These are phyloP conservation scores for Drosophila merina DNA, from an alignment of 2,888 invertebrate genomes.

Conservation along the genomic window DNA sequence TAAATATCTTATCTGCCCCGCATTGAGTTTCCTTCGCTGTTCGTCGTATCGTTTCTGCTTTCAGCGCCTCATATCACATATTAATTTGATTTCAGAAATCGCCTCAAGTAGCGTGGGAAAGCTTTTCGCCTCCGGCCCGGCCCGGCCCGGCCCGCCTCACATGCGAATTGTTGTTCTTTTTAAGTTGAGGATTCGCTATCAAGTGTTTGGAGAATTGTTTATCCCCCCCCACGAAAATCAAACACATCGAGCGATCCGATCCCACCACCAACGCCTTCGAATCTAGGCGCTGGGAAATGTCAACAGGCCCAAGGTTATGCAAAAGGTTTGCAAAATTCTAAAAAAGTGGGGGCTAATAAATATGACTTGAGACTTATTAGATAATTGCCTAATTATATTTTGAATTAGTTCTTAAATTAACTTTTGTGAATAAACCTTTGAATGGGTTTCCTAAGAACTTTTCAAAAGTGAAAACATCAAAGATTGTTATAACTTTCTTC, in stretches of 20 bases:
- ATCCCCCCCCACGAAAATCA: slow-evolving; percentile 32
- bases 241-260: slow-evolving; percentile 33
- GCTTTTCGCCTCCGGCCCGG: slow-evolving; percentile 32
- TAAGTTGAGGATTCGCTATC: slow-evolving; percentile 47
- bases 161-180: slow-evolving; percentile 42
- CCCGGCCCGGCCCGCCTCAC: slow-evolving; percentile 5
- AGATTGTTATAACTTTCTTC: no score
- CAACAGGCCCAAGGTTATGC: slow-evolving; percentile 46
- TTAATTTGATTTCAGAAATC: slow-evolving; percentile 62
- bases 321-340: no score
- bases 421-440: no score
- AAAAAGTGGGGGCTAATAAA: no score
- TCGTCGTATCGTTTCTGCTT: slow-evolving; percentile 49
- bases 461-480: no score
- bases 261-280: slow-evolving; percentile 41
- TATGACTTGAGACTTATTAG: no score
- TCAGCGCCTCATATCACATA: slow-evolving; percentile 64
- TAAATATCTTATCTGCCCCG: slow-evolving; percentile 72
- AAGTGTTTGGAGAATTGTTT: slow-evolving; percentile 62
- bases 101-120: slow-evolving; percentile 72
- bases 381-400: no score
- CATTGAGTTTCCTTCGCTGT: slow-evolving; percentile 36
- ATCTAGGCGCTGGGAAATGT: slow-evolving; percentile 67
- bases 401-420: no score
- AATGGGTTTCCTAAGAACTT: no score